Conservation (phyloP, 2,888 invertebrate genomes). For the Synanthedon formicaeformis region DNA sequence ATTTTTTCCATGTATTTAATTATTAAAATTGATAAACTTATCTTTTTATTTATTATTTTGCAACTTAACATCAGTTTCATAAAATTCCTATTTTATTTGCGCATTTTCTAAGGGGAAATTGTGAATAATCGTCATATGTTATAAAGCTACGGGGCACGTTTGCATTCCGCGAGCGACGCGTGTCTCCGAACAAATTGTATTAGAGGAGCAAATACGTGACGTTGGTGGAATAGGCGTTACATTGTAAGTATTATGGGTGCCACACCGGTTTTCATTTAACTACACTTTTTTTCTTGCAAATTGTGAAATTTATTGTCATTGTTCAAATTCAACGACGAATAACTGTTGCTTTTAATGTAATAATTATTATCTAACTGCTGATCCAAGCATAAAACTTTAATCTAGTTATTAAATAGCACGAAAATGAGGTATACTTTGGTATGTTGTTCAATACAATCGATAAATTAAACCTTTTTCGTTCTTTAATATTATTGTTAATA, state of each 20-base stretch:
- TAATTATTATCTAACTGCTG: no score
- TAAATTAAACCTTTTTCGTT: no score
- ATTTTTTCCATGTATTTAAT: no score
- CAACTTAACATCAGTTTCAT: constrained; percentile 3
- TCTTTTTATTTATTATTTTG: neutral
- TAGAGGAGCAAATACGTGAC: constrained; percentile 62
- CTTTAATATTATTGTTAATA: no score
- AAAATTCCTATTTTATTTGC: constrained; percentile 17
- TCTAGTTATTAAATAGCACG: no score
- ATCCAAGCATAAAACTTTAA: no score
- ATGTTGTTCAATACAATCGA: no score
- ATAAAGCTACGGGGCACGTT: constrained; percentile 43
- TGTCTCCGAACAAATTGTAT: constrained; percentile 62
- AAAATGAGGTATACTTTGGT: no score
- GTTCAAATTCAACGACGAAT: no score
- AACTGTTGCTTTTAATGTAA: no score
- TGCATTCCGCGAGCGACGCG: constrained; percentile 46
- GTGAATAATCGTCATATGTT: constrained; percentile 51
- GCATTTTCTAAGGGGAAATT: constrained; percentile 28
- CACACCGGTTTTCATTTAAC: neutral
- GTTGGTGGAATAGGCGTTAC: constrained; percentile 9
- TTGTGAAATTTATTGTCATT: no score
- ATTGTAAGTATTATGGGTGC: neutral
- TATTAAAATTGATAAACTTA: neutral
- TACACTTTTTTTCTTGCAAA: no score